phyloP scores from a whole-genome alignment of 2,113 vertebrate species.

The Panurus biarmicus region DNA sequence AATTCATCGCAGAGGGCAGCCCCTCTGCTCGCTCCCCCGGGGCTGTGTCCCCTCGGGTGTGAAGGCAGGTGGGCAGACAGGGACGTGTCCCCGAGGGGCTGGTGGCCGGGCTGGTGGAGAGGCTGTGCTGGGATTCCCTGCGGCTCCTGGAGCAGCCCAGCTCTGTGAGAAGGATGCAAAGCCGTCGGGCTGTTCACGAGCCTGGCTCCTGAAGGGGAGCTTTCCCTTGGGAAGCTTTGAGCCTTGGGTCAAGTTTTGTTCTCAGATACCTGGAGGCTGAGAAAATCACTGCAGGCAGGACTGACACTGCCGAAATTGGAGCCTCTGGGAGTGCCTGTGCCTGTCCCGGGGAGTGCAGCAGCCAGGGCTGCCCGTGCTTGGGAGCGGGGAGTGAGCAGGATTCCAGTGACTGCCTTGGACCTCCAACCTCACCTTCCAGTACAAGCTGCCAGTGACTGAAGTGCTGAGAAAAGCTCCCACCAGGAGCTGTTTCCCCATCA shows the following conservation, averaged over 20 bases:
- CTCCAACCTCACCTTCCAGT: neutral
- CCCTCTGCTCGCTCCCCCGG: neutral
- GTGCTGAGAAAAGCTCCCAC: neutral
- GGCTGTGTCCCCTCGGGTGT: neutral
- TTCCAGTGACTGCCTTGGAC: accelerated
- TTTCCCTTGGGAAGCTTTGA: neutral
- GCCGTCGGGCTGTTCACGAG: accelerated
- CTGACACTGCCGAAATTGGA: accelerated
- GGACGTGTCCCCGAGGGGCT: neutral
- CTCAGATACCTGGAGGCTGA: neutral
- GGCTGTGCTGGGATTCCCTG: neutral
- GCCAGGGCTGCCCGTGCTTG: accelerated
- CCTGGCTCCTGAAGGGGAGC: accelerated
- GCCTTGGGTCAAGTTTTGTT: neutral
- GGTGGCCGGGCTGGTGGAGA: neutral
- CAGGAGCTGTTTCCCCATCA: neutral
- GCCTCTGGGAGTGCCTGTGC: neutral
- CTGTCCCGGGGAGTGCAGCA: accelerated
- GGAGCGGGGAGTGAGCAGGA: neutral
- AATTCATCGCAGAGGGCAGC: neutral
- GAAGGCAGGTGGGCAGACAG: constrained; percentile 19
- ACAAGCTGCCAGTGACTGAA: neutral
- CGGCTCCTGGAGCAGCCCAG: neutral
- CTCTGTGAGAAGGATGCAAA: neutral
- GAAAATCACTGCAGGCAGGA: neutral